A percentile compares a stretch with the other conserved stretches of the same genome.
Evolutionary conservation across 1,140 invertebrate species (phyloP).

Genomic region (Trichonephila clavata): DNA sequence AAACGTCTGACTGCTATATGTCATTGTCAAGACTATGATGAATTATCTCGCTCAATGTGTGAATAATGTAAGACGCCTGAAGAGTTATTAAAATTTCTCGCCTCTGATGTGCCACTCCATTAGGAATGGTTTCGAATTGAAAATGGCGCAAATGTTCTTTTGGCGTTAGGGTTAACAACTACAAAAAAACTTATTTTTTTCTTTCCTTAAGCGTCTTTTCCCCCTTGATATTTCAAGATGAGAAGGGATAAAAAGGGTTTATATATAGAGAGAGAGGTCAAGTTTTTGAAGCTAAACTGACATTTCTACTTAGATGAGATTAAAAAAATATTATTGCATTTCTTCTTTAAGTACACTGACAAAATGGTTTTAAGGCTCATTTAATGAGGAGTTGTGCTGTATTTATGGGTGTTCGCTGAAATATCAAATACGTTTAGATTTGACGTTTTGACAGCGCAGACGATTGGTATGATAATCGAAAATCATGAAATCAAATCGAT

Average conservation of each 20-base stretch:
- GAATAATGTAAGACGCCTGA: constrained; percentile 47
- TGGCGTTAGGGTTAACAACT: constrained; percentile 23
- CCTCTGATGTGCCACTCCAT: constrained; percentile 35
- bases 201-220: neutral
- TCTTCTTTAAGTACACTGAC: neutral
- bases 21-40: constrained; percentile 72
- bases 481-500: neutral
- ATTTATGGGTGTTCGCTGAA: constrained; percentile 22
- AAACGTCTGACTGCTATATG: constrained; percentile 57
- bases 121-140: constrained; percentile 40
- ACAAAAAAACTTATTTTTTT: neutral
- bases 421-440: neutral
- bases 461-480: neutral
- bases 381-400: neutral
- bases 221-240: neutral
- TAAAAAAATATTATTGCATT: neutral
- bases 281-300: constrained; percentile 16
- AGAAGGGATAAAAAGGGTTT: neutral
- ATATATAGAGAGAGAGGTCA: neutral
- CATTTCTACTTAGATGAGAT: constrained; percentile 31
- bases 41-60: constrained; percentile 47
- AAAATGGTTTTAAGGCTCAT: neutral
- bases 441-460: neutral
- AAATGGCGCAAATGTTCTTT: constrained; percentile 22
- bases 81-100: constrained; percentile 72